phyloP scores from a whole-genome alignment of 2,797 vertebrate genomes.

The Stomatorhinus walkeri region DNA sequence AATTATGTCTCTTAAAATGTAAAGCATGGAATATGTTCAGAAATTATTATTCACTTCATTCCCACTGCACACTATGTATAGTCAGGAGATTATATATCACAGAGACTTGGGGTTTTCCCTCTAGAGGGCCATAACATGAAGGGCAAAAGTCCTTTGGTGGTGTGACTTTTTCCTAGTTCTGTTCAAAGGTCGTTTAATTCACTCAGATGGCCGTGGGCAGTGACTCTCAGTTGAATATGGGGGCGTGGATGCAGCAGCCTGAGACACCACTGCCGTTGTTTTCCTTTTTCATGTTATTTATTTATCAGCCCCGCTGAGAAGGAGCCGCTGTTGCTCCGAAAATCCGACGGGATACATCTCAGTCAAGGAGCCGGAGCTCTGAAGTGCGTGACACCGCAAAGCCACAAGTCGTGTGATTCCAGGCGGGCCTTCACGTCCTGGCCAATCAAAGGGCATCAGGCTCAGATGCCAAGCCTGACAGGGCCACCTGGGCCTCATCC shows the following conservation, averaged over 20 bases:
- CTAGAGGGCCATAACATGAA: neutral
- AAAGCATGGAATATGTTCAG: neutral
- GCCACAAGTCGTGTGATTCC: conserved; percentile 19
- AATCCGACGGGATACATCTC: neutral
- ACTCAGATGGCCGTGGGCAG: neutral
- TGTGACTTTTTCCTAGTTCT: neutral
- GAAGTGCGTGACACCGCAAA: conserved; percentile 22
- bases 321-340: neutral
- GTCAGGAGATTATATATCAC: neutral
- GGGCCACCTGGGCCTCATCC: neutral
- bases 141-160: neutral
- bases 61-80: neutral
- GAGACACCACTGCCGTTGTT: neutral
- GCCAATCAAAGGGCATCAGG: conserved; percentile 22
- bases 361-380: neutral
- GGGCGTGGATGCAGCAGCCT: neutral
- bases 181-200: neutral
- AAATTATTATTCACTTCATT: neutral
- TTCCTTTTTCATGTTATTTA: neutral
- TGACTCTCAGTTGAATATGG: neutral
- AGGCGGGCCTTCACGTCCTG: conserved; percentile 7
- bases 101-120: neutral
- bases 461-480: conserved; percentile 10
- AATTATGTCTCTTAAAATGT: neutral
- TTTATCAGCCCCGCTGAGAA: neutral